A percentile compares a stretch with the other conserved stretches of the same genome.
These are phyloP conservation scores for Pseudopleuronectes americanus DNA, from an alignment of 2,797 vertebrate genomes.

Conservation along the genomic window DNA sequence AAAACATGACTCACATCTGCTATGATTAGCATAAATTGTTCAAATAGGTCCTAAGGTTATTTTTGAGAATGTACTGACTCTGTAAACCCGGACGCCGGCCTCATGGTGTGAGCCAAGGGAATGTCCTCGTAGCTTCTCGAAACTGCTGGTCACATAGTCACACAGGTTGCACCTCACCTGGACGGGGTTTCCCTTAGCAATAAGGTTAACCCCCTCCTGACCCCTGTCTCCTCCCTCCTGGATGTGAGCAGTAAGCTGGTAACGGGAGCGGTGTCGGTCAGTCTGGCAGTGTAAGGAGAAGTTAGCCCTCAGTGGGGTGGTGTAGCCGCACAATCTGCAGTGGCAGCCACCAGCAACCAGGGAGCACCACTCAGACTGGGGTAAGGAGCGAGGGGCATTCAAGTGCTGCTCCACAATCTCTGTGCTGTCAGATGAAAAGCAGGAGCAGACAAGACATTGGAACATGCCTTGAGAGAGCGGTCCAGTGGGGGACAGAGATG, in stretches of 20 bases:
- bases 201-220: slow-evolving; percentile 83
- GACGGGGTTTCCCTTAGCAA: slow-evolving; percentile 94
- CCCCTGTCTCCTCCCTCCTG: slow-evolving; percentile 85
- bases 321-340: slow-evolving; percentile 96
- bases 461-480: slow-evolving; percentile 84
- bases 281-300: slow-evolving; percentile 99
- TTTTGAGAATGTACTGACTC: slow-evolving; percentile 83
- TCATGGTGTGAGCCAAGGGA: slow-evolving; percentile 93
- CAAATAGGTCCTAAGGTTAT: neutral
- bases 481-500: slow-evolving; percentile 69
- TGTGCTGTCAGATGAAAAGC: slow-evolving; percentile 94
- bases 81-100: slow-evolving; percentile 94
- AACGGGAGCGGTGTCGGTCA: slow-evolving; percentile 95
- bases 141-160: slow-evolving; percentile 94
- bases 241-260: slow-evolving; percentile 97
- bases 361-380: slow-evolving; percentile 96
- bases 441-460: slow-evolving; percentile 96
- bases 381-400: slow-evolving; percentile 90
- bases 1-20: neutral
- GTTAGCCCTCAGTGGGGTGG: slow-evolving; percentile 97
- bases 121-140: slow-evolving; percentile 96
- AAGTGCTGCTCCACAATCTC: slow-evolving; percentile 95
- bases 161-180: slow-evolving; percentile 97
- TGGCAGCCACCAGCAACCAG: slow-evolving; percentile 94
- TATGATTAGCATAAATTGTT: neutral